Evolutionary conservation across 1,140 invertebrate species (phyloP).

Genomic region (Rhynchophorus ferrugineus): DNA sequence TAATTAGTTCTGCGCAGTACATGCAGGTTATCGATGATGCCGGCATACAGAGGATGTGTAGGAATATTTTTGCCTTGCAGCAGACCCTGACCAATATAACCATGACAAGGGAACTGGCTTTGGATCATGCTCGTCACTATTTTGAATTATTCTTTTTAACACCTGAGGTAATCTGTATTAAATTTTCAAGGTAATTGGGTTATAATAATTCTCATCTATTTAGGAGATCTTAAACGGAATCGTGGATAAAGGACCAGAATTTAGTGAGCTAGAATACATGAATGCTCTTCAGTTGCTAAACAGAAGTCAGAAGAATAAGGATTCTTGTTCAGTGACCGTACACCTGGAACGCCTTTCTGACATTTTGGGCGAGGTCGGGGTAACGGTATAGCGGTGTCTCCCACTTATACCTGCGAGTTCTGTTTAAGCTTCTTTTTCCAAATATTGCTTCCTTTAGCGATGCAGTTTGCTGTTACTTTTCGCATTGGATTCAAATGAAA

Average conservation of each 20-base stretch:
- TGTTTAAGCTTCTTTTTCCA: neutral
- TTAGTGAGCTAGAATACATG: constrained; percentile 78
- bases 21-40: constrained; percentile 73
- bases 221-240: constrained; percentile 79
- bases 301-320: constrained; percentile 47
- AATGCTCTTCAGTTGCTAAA: constrained; percentile 71
- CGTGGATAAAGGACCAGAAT: constrained; percentile 73
- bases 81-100: constrained; percentile 81
- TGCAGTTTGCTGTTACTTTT: too few species aligned
- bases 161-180: constrained; percentile 57
- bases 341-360: constrained; percentile 56
- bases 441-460: neutral
- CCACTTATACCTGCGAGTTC: neutral
- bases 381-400: constrained; percentile 45
- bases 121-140: constrained; percentile 84
- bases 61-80: constrained; percentile 80
- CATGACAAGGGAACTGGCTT: constrained; percentile 69
- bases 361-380: constrained; percentile 58
- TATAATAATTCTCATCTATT: constrained; percentile 5
- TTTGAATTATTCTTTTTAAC: constrained; percentile 80
- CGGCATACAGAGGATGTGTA: constrained; percentile 74
- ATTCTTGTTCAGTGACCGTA: constrained; percentile 40
- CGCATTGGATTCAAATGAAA: too few species aligned
- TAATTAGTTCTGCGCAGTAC: constrained; percentile 75
- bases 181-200: neutral